Conservation (phyloP, 2,113 vertebrate genomes). For the Nannospalax galili region DNA sequence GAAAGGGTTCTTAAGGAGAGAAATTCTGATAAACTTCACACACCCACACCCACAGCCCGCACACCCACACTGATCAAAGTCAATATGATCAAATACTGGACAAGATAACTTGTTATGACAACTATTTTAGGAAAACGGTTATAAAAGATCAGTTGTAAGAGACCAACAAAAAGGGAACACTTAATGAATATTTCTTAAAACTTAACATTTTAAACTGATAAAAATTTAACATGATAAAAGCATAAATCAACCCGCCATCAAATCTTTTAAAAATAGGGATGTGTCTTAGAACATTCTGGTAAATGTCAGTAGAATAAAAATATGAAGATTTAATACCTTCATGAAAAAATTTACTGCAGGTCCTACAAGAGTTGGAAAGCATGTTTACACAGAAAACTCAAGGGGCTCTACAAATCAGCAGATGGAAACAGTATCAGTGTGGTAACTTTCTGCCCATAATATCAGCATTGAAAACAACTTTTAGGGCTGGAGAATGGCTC, state of each 20-base stretch:
- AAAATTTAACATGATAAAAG: slow-evolving; percentile 11
- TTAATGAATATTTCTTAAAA: slow-evolving; percentile 39
- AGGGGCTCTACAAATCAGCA: background rate
- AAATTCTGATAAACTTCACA: too few species aligned
- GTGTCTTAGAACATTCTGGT: background rate
- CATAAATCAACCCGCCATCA: background rate
- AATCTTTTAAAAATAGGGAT: too few species aligned
- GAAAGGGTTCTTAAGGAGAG: background rate
- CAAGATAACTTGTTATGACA: background rate
- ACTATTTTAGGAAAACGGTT: slow-evolving; percentile 28
- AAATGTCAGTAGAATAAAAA: background rate
- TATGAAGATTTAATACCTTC: too few species aligned
- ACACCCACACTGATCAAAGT: background rate
- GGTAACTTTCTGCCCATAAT: background rate
- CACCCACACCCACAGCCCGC: too few species aligned
- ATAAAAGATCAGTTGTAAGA: background rate
- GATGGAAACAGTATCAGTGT: background rate
- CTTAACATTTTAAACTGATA: background rate
- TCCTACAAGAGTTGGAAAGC: background rate
- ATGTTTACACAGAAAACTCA: background rate
- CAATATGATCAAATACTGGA: background rate
- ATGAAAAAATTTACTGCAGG: too few species aligned
- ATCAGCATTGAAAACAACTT: background rate
- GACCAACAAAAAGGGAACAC: background rate
- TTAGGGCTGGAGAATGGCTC: background rate